Evolutionary conservation across 2,888 invertebrate species (phyloP).

Genomic region (Neuroscelio doddi): DNA sequence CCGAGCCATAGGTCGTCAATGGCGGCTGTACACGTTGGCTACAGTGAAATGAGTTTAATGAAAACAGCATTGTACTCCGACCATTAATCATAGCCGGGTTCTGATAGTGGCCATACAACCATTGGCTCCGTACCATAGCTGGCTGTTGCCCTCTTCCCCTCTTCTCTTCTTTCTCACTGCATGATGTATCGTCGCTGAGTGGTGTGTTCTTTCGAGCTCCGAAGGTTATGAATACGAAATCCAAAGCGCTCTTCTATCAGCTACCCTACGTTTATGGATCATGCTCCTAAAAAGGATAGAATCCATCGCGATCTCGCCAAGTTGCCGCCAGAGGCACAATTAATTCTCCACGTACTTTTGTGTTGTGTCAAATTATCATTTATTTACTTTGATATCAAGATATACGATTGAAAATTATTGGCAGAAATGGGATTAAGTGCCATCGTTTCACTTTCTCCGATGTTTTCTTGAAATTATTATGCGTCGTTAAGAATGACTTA

Average conservation of each 20-base stretch:
- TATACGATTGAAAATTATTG: background rate
- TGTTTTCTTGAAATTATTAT: background rate
- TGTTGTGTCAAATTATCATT: background rate
- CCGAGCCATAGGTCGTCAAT: conserved; percentile 52
- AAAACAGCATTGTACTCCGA: conserved; percentile 70
- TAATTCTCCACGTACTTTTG: conserved; percentile 35
- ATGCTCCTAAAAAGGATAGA: conserved; percentile 30
- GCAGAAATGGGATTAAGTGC: no score
- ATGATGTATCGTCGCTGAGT: conserved; percentile 66
- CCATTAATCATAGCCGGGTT: conserved; percentile 70
- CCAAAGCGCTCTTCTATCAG: conserved; percentile 53
- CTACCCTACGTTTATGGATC: conserved; percentile 37
- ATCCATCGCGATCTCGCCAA: conserved; percentile 33
- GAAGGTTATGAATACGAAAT: conserved; percentile 61
- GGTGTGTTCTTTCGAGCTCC: conserved; percentile 53
- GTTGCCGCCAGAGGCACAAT: conserved; percentile 45
- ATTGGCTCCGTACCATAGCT: conserved; percentile 36
- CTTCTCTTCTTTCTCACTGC: conserved; percentile 44
- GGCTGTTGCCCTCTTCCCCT: conserved; percentile 28
- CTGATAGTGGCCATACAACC: conserved; percentile 68
- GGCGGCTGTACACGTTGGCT: conserved; percentile 55
- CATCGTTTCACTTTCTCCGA: background rate
- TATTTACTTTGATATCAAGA: background rate
- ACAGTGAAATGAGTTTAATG: conserved; percentile 71
- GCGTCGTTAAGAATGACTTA: background rate